A percentile compares a stretch with the other conserved stretches of the same genome.
These are phyloP conservation scores for Bos indicus DNA, from an alignment of 2,113 vertebrate genomes.

Conservation along the genomic window DNA sequence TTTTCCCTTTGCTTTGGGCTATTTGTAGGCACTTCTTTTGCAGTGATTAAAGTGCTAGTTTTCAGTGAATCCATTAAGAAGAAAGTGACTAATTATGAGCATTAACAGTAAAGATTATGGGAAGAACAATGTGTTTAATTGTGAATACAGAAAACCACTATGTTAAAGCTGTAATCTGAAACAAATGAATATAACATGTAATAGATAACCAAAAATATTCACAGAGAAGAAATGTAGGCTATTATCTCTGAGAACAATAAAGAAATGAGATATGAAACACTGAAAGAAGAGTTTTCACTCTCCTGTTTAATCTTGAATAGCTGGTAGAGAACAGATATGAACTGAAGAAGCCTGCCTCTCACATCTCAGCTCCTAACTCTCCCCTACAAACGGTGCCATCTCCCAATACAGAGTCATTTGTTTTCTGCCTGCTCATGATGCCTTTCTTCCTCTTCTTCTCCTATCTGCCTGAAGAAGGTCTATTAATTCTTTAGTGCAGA, in stretches of 20 bases:
- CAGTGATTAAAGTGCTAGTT: slow-evolving; percentile 56
- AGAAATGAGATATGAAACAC: neutral
- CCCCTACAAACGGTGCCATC: neutral
- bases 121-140: slow-evolving; percentile 21
- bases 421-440: neutral
- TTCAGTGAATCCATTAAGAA: slow-evolving; percentile 50
- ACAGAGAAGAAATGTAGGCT: slow-evolving; percentile 8
- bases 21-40: slow-evolving; percentile 29
- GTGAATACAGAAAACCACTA: neutral
- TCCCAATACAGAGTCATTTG: neutral
- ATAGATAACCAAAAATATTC: slow-evolving; percentile 41
- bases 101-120: slow-evolving; percentile 54
- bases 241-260: slow-evolving; percentile 35
- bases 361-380: neutral
- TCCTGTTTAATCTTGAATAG: neutral
- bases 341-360: neutral
- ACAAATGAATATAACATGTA: slow-evolving; percentile 44
- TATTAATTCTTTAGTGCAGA: neutral
- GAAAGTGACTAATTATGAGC: slow-evolving; percentile 61
- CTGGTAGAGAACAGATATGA: neutral
- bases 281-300: neutral
- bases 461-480: neutral
- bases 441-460: neutral
- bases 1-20: neutral
- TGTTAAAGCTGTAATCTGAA: slow-evolving; percentile 19